Evolutionary conservation across 2,797 vertebrate genomes (phyloP), one percentile per base, ranked within the genome.

Genomic region (Mormyrus proboscirostris): DNA sequence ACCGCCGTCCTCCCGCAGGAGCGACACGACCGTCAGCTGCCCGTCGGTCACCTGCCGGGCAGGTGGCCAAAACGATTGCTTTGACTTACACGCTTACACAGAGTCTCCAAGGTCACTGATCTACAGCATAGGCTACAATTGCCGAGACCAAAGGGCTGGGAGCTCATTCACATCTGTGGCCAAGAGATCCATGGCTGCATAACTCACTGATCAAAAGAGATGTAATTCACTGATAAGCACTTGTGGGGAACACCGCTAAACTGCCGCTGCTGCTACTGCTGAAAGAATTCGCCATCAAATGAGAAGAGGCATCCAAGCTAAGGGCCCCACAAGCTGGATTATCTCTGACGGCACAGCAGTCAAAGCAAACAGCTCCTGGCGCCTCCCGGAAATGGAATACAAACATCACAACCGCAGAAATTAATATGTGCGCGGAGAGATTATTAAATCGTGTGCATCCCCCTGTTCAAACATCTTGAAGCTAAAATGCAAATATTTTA

Each of bases 1-100:
- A 29, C 98, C 99, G 93, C 98, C 95, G 95, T 99, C 99, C 90
- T 99, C 97, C 90, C 99, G 96, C 82, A 95, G 97, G 93, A 99
- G 93, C 2, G 95, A 96, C n/a, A 96, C 96, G 93, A 99, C 96
- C 0, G 97, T 99, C 89, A 99, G 94, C 93, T 97, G 99, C 90
- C 98, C 98, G 3, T 99, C 98, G 2, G 97, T 97, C 91, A 98
- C 97, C 99, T 95, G 88, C 0, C 85, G 22, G n/a, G 51, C 51
- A 87, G 29, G 25, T 22, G 57, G 16, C 89, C 47, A 90, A 89
- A 92, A 88, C n/a, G 89, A 73, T 73, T 2, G 76, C 41, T 47
- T 82, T 82, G 2, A 82, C 41, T 82, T 38, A 73, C 29, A 33
- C 29, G 41, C 69, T 76, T 76, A 79, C 14, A 7, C 16, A 8